Evolutionary conservation across 2,888 invertebrate species (phyloP), one percentile per base, ranked within the genome.

Genomic region (Patella depressa): DNA sequence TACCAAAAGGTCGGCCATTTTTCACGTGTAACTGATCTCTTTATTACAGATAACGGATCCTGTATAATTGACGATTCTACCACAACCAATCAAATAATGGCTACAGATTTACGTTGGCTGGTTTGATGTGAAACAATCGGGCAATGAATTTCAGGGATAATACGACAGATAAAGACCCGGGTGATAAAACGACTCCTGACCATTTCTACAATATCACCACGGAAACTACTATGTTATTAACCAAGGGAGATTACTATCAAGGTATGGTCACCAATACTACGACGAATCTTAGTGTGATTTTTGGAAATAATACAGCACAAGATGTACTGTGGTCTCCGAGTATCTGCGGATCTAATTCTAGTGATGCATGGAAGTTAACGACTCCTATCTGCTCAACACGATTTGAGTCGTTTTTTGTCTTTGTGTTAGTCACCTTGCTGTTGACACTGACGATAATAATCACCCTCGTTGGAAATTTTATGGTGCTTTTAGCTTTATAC

Each of bases 391-490:
- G 88, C 78, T 86, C 88, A 19, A 84, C 85, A 11, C 85, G 86
- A 77, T 88, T 85, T 76, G 74, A 81, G 17, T 85, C 87, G 9
- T 83, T 88, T 59, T 76, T 80, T 24, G 78, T 85, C 11, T 81
- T 89, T 29, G 80, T 89, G 19, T 71, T 87, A 15, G 88, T 90
- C 12, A 87, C 87, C n/a, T 78, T 88, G 24, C 76, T 89, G n/a
- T 80, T 91, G 34, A 80, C 83, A 5, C 65, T 89, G 53, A 86
- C 91, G n/a, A 90, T 87, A 3, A 80, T 90, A 11, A 88, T 88
- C 84, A 91, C 91, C 11, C 86, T 90, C 34, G 84, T 90, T 77
- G 91, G 92, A 59, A 92, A 92, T 82, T 78, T 88, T 14, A 81
- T 91, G 70, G 91, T 92, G 11, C 82, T 89, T 45, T 75, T 89